Conservation (phyloP, 2,113 vertebrate genomes). For the Triplophysa siluroides region DNA sequence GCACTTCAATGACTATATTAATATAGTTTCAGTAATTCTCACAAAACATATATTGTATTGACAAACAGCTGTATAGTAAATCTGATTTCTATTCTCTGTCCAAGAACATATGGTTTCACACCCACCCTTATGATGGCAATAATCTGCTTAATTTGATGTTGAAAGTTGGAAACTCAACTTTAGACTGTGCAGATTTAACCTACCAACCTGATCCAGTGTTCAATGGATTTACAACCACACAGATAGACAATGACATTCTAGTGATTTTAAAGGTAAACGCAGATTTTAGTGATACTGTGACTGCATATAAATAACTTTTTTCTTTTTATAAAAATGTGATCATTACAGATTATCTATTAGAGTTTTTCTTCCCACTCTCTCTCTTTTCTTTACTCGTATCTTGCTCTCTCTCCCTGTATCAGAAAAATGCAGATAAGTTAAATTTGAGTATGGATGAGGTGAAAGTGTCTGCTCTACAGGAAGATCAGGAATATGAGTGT, state of each 20-base stretch:
- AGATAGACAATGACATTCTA: constrained; percentile 11
- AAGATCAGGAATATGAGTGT: constrained; percentile 64
- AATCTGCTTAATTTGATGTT: constrained; percentile 38
- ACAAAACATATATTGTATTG: too few relatives aligned
- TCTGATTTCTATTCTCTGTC: not conserved
- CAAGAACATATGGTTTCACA: constrained; percentile 62
- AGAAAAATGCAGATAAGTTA: constrained; percentile 87
- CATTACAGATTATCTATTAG: too few relatives aligned
- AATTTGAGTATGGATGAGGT: constrained; percentile 78
- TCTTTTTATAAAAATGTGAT: too few relatives aligned
- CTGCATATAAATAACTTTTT: too few relatives aligned
- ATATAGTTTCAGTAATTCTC: too few relatives aligned
- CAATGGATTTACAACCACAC: constrained; percentile 55
- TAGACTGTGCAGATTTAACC: constrained; percentile 56
- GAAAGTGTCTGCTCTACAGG: constrained; percentile 65
- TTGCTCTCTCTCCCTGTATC: constrained; percentile 22
- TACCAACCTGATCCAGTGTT: constrained; percentile 71
- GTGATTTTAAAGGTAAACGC: constrained; percentile 66
- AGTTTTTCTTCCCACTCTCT: not conserved
- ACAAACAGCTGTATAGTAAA: too few relatives aligned
- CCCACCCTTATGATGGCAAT: not conserved
- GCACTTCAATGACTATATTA: too few relatives aligned
- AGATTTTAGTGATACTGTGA: not conserved
- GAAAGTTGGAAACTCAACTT: constrained; percentile 60
- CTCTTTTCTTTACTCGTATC: not conserved